Conservation (phyloP, 2,113 vertebrate genomes). For the Neogobius melanostomus region DNA sequence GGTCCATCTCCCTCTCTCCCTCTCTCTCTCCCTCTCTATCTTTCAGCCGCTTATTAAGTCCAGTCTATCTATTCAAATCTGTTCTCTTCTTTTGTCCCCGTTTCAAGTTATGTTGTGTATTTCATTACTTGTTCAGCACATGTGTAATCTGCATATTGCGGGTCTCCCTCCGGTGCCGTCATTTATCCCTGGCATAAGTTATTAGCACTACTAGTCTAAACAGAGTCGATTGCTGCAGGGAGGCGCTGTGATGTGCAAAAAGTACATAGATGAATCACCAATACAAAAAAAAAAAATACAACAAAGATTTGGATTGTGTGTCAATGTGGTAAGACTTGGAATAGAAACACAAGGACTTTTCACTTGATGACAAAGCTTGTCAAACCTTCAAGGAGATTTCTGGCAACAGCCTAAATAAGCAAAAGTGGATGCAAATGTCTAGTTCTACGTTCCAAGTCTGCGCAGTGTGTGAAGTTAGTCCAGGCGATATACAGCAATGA, state of each 20-base stretch:
- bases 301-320: no score
- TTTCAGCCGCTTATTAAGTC: constrained; percentile 42
- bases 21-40: constrained; percentile 19
- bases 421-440: no score
- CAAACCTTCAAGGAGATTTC: no score
- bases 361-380: neutral
- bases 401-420: no score
- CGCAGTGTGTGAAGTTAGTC: no score
- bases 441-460: no score
- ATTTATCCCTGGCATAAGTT: constrained; percentile 47
- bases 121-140: constrained; percentile 31
- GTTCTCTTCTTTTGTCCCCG: constrained; percentile 15
- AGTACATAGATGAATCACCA: neutral
- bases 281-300: neutral
- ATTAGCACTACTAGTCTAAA: constrained; percentile 43
- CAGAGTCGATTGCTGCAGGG: constrained; percentile 40
- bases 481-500: no score
- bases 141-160: constrained; percentile 46
- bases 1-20: constrained; percentile 44
- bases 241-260: constrained; percentile 23
- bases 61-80: constrained; percentile 20
- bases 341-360: neutral
- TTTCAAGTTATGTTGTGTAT: constrained; percentile 6
- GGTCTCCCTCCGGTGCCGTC: constrained; percentile 32
- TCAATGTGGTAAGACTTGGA: neutral